Conservation (phyloP, 1,140 invertebrate genomes). For the Drosophila bocqueti region DNA sequence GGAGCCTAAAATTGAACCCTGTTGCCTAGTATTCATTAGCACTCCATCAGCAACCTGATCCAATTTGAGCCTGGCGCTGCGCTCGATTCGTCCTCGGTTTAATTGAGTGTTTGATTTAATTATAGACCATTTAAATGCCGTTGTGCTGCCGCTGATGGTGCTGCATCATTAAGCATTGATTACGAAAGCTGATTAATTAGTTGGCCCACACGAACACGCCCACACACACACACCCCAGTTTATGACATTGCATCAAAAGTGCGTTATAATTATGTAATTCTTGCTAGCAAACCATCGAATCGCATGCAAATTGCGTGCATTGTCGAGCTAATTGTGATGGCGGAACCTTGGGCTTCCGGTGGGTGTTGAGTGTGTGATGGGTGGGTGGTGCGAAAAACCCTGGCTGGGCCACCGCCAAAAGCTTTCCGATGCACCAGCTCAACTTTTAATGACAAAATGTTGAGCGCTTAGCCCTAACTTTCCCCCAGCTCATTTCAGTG, state of each 20-base stretch:
- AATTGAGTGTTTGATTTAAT: conserved; percentile 83
- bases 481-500: conserved; percentile 35
- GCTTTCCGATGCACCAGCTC: conserved; percentile 34
- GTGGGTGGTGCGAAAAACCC: neutral
- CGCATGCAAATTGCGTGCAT: conserved; percentile 41
- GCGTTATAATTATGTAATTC: conserved; percentile 76
- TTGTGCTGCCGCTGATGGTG: conserved; percentile 44
- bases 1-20: conserved; percentile 5
- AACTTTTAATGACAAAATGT: conserved; percentile 76
- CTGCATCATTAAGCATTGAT: conserved; percentile 80
- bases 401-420: conserved; percentile 29
- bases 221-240: conserved; percentile 7
- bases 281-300: conserved; percentile 29
- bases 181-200: conserved; percentile 77
- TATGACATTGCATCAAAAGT: conserved; percentile 59
- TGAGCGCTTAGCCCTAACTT: conserved; percentile 59
- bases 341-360: neutral
- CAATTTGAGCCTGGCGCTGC: conserved; percentile 23
- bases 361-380: neutral
- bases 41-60: conserved; percentile 55
- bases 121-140: conserved; percentile 74
- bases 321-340: conserved; percentile 36
- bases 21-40: conserved; percentile 45
- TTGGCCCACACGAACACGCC: conserved; percentile 24
- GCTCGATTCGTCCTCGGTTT: conserved; percentile 43